Evolutionary conservation across 2,888 invertebrate genomes (phyloP).

Genomic region (Phanerotoma sp.): DNA sequence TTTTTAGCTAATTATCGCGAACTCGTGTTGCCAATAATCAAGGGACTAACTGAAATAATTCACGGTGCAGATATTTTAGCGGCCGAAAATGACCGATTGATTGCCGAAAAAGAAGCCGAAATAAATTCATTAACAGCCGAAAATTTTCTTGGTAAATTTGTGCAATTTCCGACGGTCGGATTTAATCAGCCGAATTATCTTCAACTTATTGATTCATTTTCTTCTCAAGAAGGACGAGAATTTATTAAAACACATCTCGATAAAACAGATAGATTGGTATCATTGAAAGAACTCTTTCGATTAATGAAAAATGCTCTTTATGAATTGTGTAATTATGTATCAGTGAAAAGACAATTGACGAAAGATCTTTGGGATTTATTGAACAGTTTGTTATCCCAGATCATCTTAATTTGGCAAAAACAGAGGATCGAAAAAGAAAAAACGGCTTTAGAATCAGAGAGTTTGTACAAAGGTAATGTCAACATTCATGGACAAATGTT

Average conservation of each 20-base stretch:
- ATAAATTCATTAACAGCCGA: constrained; percentile 34
- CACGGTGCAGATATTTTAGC: constrained; percentile 65
- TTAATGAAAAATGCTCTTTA: constrained; percentile 70
- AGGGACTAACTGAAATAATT: constrained; percentile 68
- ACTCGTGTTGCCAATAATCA: constrained; percentile 71
- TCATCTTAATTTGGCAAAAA: constrained; percentile 74
- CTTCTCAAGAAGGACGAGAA: constrained; percentile 54
- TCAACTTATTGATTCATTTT: constrained; percentile 59
- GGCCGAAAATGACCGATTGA: constrained; percentile 60
- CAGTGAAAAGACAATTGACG: constrained; percentile 60
- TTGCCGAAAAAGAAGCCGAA: constrained; percentile 49
- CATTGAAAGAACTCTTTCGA: constrained; percentile 60
- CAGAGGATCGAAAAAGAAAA: constrained; percentile 70
- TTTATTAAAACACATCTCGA: constrained; percentile 52
- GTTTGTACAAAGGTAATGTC: constrained; percentile 73
- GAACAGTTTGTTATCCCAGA: constrained; percentile 61
- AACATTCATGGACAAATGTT: constrained; percentile 66
- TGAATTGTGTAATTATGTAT: constrained; percentile 69
- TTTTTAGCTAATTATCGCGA: constrained; percentile 76
- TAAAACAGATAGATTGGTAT: constrained; percentile 35
- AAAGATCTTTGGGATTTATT: constrained; percentile 58
- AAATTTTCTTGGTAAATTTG: constrained; percentile 57
- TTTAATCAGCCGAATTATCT: constrained; percentile 47
- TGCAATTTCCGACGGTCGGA: constrained; percentile 60
- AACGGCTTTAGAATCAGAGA: constrained; percentile 73